Evolutionary conservation across 2,113 vertebrate genomes (phyloP), one percentile per base, ranked within the genome.

Genomic region (Anthoscopus minutus): DNA sequence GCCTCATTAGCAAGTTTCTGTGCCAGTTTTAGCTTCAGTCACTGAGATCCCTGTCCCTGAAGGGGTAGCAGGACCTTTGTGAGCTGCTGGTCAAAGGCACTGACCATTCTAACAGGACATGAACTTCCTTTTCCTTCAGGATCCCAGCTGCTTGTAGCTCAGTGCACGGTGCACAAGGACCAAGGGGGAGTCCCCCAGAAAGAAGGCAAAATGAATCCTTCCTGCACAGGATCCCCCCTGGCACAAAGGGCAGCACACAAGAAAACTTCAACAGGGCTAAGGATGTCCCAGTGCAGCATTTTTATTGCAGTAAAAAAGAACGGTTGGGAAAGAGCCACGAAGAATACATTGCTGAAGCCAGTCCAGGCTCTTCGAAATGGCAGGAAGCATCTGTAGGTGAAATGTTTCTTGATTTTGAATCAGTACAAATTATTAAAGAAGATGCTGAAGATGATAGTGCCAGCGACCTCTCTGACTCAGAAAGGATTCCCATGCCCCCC

Each of bases 391-490:
- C 94, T 18, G 85, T 95, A 45, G 61, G 50, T 54, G 80, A 69
- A 61, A 64, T 98, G 93, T 97, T 98, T 50, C 96, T 98, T 25
- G 97, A 98, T 80, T 97, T 98, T 37, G 88, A 96, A 62, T 98
- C 98, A 0, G 72, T 97, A 80, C 95, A 89, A 12, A 95, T 97
- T 42, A 94, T 97, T n/a, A 97, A 96, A 93, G 99, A 94, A 56
- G 97, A 97, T 38, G 94, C 94, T 4, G 98, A 98, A 78, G 98
- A 98, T 48, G 99, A 99, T 58, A 99, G 98, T 10, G 98, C 98
- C 66, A 99, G 98, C 4, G 99, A 99, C 70, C 95, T 99, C 70
- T 99, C 99, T 2, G 99, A 99, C 73, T 98, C 98, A 0, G 99
- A 99, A 81, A 98, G 98, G 77, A 89, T 98, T 61, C 97, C 98